These are phyloP conservation scores for Daphoenositta chrysoptera DNA, from an alignment of 2,113 vertebrate genomes.

Conservation along the genomic window DNA sequence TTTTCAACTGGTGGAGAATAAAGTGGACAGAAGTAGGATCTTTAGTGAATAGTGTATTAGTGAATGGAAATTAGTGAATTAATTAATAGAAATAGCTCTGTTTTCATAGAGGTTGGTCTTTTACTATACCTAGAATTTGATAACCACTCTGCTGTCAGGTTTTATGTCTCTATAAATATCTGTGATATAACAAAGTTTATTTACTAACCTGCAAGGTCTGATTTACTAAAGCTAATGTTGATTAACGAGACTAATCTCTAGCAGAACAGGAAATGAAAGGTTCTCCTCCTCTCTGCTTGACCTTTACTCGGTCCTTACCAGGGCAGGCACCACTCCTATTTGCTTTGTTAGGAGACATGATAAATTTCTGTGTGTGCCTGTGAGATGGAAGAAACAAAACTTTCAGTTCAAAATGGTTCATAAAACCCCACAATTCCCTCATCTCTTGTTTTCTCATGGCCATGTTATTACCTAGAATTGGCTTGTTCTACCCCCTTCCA, in stretches of 20 bases:
- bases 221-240: not conserved
- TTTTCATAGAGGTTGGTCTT: not conserved
- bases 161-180: not conserved
- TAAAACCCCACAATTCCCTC: not conserved
- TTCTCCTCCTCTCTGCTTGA: not conserved
- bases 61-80: not conserved
- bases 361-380: accelerated
- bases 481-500: not conserved
- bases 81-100: not conserved
- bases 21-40: not conserved
- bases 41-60: not conserved
- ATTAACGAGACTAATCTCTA: slow-evolving; percentile 7
- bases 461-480: not conserved
- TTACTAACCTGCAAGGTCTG: not conserved
- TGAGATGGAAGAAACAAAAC: not conserved
- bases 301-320: not conserved
- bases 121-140: not conserved
- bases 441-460: not conserved
- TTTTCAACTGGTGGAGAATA: not conserved
- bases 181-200: not conserved
- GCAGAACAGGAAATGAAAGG: not conserved
- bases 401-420: not conserved
- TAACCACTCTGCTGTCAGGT: not conserved
- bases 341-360: not conserved
- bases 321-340: not conserved